phyloP scores from a whole-genome alignment of 2,797 vertebrate species.

The Tangara arthus region DNA sequence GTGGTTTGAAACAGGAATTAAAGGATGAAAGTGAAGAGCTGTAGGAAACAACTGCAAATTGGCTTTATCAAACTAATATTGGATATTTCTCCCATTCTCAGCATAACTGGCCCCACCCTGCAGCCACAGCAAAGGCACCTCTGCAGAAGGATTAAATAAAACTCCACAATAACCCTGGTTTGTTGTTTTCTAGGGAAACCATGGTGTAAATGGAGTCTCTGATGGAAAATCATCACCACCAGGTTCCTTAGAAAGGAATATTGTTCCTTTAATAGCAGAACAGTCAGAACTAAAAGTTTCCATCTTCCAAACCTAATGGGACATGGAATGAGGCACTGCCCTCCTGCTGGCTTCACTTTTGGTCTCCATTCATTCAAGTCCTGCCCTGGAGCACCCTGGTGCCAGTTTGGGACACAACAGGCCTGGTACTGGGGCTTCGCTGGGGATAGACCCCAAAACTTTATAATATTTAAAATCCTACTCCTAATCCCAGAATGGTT shows the following conservation, averaged over 20 bases:
- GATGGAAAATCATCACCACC: background rate
- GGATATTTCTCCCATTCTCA: background rate
- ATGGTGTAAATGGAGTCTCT: background rate
- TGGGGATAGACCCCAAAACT: background rate
- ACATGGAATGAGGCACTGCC: background rate
- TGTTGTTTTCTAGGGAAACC: background rate
- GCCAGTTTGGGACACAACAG: background rate
- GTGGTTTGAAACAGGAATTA: background rate
- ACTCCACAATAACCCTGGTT: too few relatives aligned
- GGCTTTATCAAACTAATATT: background rate
- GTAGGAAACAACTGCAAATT: background rate
- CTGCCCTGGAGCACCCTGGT: background rate
- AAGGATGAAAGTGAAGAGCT: background rate
- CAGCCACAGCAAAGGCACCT: background rate
- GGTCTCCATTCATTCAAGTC: background rate
- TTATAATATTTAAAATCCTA: background rate
- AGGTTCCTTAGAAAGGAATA: background rate
- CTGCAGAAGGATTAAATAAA: background rate
- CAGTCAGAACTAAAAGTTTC: background rate
- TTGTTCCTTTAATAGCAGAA: background rate
- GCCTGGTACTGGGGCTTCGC: rapidly evolving
- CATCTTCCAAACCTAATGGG: background rate
- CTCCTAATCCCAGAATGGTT: background rate
- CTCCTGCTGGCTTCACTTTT: background rate
- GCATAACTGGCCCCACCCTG: background rate